Conservation (phyloP, 2,888 invertebrate species). For the Agriopis leucophaearia region DNA sequence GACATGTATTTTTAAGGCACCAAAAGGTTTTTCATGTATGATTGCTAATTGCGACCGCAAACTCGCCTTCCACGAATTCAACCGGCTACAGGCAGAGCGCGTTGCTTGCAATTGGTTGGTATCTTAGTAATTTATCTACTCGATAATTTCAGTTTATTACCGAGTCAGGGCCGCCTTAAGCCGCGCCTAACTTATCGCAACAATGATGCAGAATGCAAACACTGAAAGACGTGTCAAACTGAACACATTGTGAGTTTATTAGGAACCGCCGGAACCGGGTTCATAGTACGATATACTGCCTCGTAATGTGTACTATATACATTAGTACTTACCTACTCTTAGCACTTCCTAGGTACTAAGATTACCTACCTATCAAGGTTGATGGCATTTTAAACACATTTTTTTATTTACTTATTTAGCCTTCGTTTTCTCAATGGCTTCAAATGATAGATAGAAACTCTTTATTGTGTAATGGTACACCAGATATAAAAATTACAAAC, state of each 20-base stretch:
- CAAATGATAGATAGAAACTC: no score
- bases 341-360: no score
- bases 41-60: slow-evolving; percentile 46
- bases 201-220: slow-evolving; percentile 25
- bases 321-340: no score
- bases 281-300: not conserved
- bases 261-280: no score
- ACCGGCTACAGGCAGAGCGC: slow-evolving; percentile 44
- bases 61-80: slow-evolving; percentile 43
- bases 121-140: slow-evolving; percentile 37
- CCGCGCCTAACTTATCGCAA: slow-evolving; percentile 9
- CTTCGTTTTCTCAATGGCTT: no score
- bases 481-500: no score
- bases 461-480: no score
- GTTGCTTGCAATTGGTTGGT: slow-evolving; percentile 38
- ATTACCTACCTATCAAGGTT: no score
- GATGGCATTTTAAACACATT: no score
- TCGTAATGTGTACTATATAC: not conserved
- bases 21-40: slow-evolving; percentile 39
- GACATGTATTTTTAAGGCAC: slow-evolving; percentile 23
- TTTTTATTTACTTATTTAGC: no score
- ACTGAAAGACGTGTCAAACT: not conserved
- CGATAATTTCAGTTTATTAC: slow-evolving; percentile 35
- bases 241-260: not conserved
- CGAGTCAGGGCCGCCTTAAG: slow-evolving; percentile 30